A percentile compares a stretch with the other conserved stretches of the same genome.
phyloP scores from a whole-genome alignment of 1,140 invertebrate species.

The Paraescarpia echinospica region DNA sequence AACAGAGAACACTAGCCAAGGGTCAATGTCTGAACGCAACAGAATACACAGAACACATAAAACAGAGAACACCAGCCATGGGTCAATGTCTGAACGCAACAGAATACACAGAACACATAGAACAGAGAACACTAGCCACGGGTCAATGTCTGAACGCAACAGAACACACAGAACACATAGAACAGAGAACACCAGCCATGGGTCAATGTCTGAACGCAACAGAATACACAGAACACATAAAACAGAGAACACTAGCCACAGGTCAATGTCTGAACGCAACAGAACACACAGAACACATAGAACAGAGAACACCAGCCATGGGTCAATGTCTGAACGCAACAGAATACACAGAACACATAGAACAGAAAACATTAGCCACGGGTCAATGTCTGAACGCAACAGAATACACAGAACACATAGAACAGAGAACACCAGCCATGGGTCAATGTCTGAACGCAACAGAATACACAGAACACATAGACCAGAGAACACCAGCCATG shows the following conservation, averaged over 20 bases:
- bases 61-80: no score
- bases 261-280: constrained; percentile 62
- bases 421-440: constrained; percentile 71
- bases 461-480: not conserved
- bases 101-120: constrained; percentile 91
- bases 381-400: no score
- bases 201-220: no score
- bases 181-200: no score
- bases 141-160: constrained; percentile 62
- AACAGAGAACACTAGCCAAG: not conserved
- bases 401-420: no score
- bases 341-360: not conserved
- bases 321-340: constrained; percentile 64
- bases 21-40: no score
- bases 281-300: not conserved
- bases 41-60: no score
- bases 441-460: constrained; percentile 64
- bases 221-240: constrained; percentile 91
- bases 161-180: not conserved
- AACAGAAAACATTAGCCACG: not conserved
- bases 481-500: not conserved
- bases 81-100: no score
- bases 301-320: constrained; percentile 71
- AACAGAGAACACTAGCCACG: constrained; percentile 96
- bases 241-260: constrained; percentile 96